These are phyloP conservation scores for Myathropa florea DNA, from an alignment of 2,888 invertebrate genomes.

Conservation along the genomic window DNA sequence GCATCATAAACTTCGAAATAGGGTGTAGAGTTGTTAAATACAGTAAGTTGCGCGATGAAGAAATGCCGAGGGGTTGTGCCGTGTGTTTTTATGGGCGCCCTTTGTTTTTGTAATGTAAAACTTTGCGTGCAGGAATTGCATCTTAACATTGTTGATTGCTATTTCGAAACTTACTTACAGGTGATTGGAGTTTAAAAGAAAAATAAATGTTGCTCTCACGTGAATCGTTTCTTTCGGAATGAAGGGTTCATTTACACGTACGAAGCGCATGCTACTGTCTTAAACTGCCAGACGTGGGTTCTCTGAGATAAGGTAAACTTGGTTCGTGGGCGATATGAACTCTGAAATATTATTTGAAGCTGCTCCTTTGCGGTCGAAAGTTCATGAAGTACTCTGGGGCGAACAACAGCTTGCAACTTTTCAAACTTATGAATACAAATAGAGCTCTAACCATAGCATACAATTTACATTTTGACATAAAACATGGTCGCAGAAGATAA, in stretches of 20 bases:
- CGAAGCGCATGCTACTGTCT: background rate
- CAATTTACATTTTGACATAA: too few relatives aligned
- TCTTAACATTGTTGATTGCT: conserved; percentile 40
- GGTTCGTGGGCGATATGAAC: background rate
- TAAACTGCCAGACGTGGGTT: background rate
- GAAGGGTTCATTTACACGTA: background rate
- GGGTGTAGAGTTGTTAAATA: conserved; percentile 63
- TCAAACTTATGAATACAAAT: too few relatives aligned
- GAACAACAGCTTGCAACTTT: too few relatives aligned
- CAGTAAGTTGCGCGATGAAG: conserved; percentile 59
- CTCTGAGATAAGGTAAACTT: background rate
- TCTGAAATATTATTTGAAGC: background rate
- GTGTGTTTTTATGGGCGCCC: conserved; percentile 14
- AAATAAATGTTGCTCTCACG: background rate
- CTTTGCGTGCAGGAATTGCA: conserved; percentile 12
- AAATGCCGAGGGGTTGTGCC: background rate
- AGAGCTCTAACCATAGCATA: too few relatives aligned
- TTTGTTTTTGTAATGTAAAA: conserved; percentile 20
- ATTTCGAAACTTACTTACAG: conserved; percentile 17
- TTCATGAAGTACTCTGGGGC: too few relatives aligned
- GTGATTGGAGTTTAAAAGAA: conserved; percentile 1
- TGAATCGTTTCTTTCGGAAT: background rate
- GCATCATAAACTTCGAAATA: conserved; percentile 50
- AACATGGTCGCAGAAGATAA: too few relatives aligned
- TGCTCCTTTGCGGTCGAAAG: too few relatives aligned